Base-by-base conservation (phyloP, 2,113 vertebrate species). In the Leiothrix lutea region DNA sequence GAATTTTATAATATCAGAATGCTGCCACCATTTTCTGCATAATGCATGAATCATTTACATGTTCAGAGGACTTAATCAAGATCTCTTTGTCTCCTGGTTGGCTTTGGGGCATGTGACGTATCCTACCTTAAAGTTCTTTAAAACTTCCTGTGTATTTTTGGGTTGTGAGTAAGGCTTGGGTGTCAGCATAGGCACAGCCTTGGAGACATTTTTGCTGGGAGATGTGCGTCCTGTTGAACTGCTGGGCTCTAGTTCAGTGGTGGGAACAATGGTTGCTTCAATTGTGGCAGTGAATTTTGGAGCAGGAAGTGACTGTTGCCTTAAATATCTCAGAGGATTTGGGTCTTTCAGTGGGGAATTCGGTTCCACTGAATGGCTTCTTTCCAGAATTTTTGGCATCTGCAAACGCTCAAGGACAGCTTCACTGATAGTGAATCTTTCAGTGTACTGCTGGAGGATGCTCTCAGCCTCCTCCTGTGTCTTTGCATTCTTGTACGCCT, bases 371-470 rank as follows among this genome's bases (percentile, higher is more conserved):
- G 99, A 99, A 92, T 99, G 94, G 97, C 99, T 99, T 98, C 99
- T 98, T 95, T 99, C 99, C 96, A 99, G 97, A 38, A 99, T 98
- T 98, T 98, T 99, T 96, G 99, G 99, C 96, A 99, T 98, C 97
- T 99, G 98, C 91, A 99, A 95, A 86, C 98, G 98, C 83, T 99
- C 99, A 5, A 99, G 98, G 57, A 99, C 98, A 9, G 98, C 96
- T 95, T 99, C 99, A 9, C 99, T 99, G 98, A 99, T 99, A 94
- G 99, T 99, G 97, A 99, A 99, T 50, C 99, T 98, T 96, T 99
- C 99, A 3, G 99, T 99, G 86, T 99, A 99, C 69, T 98, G 98
- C 15, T 99, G 98, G 20, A 99, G 98, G 61, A 99, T 98, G 26
- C 93, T 89, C 3, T 99, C 98, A 0, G 99, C 99, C 95, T 99